A percentile compares a stretch with the other conserved stretches of the same genome.
phyloP scores from a whole-genome alignment of 2,797 vertebrate species.

The Platalea minor region DNA sequence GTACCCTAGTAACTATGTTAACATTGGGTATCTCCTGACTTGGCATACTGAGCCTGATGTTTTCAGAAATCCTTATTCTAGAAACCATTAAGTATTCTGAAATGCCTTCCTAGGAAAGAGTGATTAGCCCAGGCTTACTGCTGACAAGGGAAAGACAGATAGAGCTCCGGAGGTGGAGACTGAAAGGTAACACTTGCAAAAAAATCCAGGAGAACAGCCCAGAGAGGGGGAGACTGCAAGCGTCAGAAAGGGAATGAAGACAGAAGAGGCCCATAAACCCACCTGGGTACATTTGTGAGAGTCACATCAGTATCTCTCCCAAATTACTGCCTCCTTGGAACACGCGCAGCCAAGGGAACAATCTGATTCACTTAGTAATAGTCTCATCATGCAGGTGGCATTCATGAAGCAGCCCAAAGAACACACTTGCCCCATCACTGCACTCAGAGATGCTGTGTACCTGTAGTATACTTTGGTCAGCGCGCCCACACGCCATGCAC shows the following conservation, averaged over 20 bases:
- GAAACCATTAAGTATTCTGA: conserved; percentile 34
- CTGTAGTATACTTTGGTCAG: background rate
- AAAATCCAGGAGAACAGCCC: background rate
- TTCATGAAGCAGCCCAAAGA: background rate
- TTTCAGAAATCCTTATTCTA: conserved; percentile 18
- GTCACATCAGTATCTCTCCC: background rate
- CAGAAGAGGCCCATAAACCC: background rate
- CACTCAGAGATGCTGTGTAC: background rate
- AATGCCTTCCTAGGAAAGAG: conserved; percentile 18
- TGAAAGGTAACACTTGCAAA: conserved; percentile 15
- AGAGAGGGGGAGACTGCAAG: background rate
- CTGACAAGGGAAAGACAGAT: conserved; percentile 34
- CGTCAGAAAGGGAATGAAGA: background rate
- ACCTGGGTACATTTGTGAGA: background rate
- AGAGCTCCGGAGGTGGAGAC: background rate
- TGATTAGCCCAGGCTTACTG: conserved; percentile 30
- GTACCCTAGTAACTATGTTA: background rate
- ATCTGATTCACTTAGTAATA: background rate
- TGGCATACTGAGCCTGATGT: background rate
- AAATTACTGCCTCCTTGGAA: background rate
- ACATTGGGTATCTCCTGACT: background rate
- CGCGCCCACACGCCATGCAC: fast-evolving
- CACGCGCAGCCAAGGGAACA: background rate
- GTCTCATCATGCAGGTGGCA: background rate
- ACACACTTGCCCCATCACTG: background rate